These are phyloP conservation scores for Pantelozetes paolii DNA, from an alignment of 2,888 invertebrate genomes.

Conservation along the genomic window DNA sequence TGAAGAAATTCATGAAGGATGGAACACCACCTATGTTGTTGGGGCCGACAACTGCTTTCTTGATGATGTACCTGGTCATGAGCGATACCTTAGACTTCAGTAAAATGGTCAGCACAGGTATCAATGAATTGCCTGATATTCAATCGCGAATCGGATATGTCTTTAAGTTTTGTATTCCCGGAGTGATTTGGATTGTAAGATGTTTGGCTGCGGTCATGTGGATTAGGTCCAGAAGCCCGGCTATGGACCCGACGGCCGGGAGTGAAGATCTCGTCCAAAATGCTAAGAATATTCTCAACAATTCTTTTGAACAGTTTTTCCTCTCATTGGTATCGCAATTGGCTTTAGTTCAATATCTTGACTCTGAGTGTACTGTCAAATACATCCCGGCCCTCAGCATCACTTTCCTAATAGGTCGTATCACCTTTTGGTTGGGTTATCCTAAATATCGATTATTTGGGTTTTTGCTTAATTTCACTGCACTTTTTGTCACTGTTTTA, in stretches of 20 bases:
- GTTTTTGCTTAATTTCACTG: background rate
- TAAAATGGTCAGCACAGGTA: background rate
- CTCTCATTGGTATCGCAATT: slow-evolving; percentile 24
- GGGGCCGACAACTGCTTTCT: background rate
- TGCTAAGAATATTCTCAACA: slow-evolving; percentile 33
- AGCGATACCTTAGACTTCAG: background rate
- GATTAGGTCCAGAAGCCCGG: background rate
- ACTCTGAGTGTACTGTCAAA: slow-evolving; percentile 10
- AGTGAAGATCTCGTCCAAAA: background rate
- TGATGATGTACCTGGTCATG: background rate
- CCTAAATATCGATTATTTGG: slow-evolving; percentile 38
- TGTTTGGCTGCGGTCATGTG: background rate
- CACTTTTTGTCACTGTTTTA: background rate
- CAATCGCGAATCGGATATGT: background rate
- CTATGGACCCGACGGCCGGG: slow-evolving; percentile 34
- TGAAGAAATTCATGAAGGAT: background rate
- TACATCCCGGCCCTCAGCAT: slow-evolving; percentile 38
- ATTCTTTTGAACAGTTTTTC: slow-evolving; percentile 40
- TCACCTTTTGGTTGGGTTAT: slow-evolving; percentile 41
- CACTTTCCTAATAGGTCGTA: slow-evolving; percentile 29
- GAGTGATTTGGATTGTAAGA: background rate
- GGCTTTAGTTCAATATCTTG: slow-evolving; percentile 1
- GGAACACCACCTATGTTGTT: background rate
- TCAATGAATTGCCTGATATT: background rate
- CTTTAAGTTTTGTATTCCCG: background rate